Evolutionary conservation across 1,140 invertebrate genomes (phyloP).

Genomic region (Macrobrachium nipponense): DNA sequence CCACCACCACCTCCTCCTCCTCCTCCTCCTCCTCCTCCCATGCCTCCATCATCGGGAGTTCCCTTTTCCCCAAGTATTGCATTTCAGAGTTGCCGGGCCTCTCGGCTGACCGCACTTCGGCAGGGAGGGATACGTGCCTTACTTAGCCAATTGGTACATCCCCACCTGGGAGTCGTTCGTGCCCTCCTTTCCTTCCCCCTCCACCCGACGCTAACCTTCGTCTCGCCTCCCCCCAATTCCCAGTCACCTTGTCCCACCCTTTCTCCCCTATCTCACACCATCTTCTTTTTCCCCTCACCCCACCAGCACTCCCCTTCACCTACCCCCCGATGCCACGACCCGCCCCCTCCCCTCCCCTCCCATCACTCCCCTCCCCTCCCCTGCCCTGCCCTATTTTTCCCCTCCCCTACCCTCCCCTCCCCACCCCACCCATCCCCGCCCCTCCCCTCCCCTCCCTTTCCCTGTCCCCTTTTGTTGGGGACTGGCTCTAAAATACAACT

Average conservation of each 20-base stretch:
- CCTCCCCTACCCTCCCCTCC: not conserved
- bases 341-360: too few species aligned
- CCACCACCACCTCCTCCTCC: not conserved
- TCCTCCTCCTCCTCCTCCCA: not conserved
- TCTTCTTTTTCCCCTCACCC: not conserved
- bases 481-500: too few species aligned
- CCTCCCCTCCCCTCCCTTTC: not conserved
- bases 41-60: not conserved
- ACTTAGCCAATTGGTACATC: constrained; percentile 50
- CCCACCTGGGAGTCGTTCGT: constrained; percentile 42
- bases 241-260: not conserved
- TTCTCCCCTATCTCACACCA: not conserved
- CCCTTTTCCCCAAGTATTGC: constrained; percentile 47
- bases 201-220: constrained; percentile 1
- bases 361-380: not conserved
- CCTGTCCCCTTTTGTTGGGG: not conserved
- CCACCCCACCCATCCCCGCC: not conserved
- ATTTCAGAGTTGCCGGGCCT: constrained; percentile 38
- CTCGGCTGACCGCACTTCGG: constrained; percentile 51
- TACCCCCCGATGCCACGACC: not conserved
- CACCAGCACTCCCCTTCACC: not conserved
- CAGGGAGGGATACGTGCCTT: constrained; percentile 44
- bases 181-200: constrained; percentile 3
- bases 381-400: too few species aligned
- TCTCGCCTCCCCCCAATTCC: not conserved